A percentile compares a stretch with the other conserved stretches of the same genome.
Conservation (phyloP, 2,113 vertebrate genomes). For the Ciconia boyciana region DNA sequence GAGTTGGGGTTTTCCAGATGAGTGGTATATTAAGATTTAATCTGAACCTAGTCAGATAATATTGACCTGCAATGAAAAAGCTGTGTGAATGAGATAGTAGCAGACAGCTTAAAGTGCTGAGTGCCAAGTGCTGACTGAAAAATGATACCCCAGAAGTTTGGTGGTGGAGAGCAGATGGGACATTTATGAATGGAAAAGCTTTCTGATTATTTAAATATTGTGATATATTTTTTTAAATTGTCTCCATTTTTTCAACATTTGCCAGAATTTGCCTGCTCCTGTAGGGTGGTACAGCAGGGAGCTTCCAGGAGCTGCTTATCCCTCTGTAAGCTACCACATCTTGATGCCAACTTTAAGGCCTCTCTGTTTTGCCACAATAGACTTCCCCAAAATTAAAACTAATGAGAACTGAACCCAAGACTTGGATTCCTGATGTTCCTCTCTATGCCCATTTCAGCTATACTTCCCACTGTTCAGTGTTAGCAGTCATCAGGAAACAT, state of each 20-base stretch:
- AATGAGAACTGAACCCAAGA: background rate
- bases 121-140: constrained; percentile 48
- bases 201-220: constrained; percentile 26
- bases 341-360: background rate
- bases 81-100: constrained; percentile 45
- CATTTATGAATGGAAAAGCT: constrained; percentile 20
- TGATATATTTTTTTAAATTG: background rate
- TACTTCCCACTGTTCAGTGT: background rate
- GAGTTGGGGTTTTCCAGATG: constrained; percentile 32
- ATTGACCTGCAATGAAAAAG: constrained; percentile 54
- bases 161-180: constrained; percentile 18
- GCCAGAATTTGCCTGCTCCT: background rate
- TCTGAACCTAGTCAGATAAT: constrained; percentile 51
- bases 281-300: background rate
- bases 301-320: background rate
- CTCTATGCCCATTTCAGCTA: background rate
- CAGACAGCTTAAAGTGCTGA: constrained; percentile 41
- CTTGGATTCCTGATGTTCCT: background rate
- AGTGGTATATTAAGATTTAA: constrained; percentile 49
- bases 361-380: background rate
- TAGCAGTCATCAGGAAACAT: background rate
- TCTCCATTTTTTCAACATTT: background rate
- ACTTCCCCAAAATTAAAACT: background rate
- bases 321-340: background rate
- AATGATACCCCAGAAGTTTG: constrained; percentile 40